Conservation (phyloP, 2,888 invertebrate species). For the Acleris emargana region DNA sequence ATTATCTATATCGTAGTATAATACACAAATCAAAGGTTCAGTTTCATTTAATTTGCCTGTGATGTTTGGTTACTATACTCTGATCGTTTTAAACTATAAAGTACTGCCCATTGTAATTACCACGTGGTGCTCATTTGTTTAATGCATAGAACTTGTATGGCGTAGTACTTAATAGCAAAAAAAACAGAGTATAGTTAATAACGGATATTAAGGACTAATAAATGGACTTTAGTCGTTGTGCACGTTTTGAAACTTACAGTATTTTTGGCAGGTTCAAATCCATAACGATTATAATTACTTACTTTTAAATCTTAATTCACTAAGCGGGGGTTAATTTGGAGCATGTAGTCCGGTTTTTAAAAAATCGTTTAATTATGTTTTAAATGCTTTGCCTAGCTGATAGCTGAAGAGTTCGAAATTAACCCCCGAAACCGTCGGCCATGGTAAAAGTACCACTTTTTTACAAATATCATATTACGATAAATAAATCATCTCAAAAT, state of each 20-base stretch:
- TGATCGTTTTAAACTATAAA: too few species aligned
- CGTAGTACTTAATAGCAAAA: too few species aligned
- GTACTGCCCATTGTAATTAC: too few species aligned
- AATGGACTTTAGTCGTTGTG: slow-evolving; percentile 44
- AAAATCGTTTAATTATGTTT: neutral
- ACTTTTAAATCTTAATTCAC: slow-evolving; percentile 29
- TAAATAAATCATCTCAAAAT: slow-evolving; percentile 19
- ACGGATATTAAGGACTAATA: slow-evolving; percentile 25
- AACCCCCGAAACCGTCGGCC: slow-evolving; percentile 15
- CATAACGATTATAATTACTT: slow-evolving; percentile 43
- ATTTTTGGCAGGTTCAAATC: slow-evolving; percentile 73
- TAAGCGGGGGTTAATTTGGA: slow-evolving; percentile 12
- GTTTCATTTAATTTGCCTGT: too few species aligned
- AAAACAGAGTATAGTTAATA: neutral
- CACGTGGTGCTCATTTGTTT: too few species aligned
- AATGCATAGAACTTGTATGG: too few species aligned
- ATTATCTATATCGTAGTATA: too few species aligned
- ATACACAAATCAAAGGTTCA: too few species aligned
- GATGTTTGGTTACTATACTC: too few species aligned
- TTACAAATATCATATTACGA: slow-evolving; percentile 10
- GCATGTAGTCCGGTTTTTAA: neutral
- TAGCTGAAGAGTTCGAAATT: neutral
- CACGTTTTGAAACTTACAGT: slow-evolving; percentile 56
- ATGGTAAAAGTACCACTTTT: neutral
- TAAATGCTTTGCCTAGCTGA: neutral